Conservation (phyloP, 1,140 invertebrate species). For the Goniozus legneri region DNA sequence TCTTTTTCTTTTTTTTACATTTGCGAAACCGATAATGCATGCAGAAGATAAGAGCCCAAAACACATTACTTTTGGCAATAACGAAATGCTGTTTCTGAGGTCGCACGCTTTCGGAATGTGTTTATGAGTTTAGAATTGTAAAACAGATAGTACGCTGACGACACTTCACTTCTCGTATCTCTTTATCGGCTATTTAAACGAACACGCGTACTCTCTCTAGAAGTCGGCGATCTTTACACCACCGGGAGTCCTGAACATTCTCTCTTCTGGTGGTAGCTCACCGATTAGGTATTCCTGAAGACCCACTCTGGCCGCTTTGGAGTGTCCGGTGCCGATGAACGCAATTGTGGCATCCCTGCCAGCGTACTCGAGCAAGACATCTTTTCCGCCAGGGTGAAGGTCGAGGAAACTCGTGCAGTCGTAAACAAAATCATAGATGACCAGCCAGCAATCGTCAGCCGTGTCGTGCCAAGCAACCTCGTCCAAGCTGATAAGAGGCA, state of each 20-base stretch:
- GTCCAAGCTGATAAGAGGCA: conserved; percentile 56
- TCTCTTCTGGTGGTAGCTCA: conserved; percentile 64
- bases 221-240: conserved; percentile 39
- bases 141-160: too few relatives aligned
- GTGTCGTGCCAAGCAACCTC: conserved; percentile 67
- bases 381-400: conserved; percentile 81
- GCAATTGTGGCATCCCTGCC: conserved; percentile 83
- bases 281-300: conserved; percentile 70
- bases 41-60: too few relatives aligned
- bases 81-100: too few relatives aligned
- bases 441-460: conserved; percentile 65
- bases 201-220: conserved; percentile 3
- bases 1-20: too few relatives aligned
- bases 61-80: too few relatives aligned
- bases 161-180: too few relatives aligned
- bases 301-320: conserved; percentile 58
- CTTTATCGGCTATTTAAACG: too few relatives aligned
- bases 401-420: conserved; percentile 70
- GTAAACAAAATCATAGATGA: conserved; percentile 74
- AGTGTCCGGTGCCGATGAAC: conserved; percentile 78
- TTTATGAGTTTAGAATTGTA: too few relatives aligned
- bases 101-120: too few relatives aligned
- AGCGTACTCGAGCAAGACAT: conserved; percentile 81
- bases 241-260: conserved; percentile 62
- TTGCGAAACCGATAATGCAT: too few relatives aligned